Conservation (phyloP, 1,140 invertebrate genomes). For the Scaptodrosophila lebanonensis region DNA sequence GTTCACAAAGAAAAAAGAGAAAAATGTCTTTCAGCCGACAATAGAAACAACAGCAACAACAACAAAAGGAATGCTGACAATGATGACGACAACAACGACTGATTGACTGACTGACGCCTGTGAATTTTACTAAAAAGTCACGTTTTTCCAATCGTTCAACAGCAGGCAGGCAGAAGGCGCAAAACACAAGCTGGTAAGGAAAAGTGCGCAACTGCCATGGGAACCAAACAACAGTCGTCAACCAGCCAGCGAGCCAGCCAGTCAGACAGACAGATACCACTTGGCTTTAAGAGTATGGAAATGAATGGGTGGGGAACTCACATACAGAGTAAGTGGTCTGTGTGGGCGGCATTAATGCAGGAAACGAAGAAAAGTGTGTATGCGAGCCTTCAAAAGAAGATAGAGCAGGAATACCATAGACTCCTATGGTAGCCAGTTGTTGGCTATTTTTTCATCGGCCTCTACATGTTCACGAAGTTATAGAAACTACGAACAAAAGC, state of each 20-base stretch:
- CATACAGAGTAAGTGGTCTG: not conserved
- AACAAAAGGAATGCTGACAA: slow-evolving; percentile 20
- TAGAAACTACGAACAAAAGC: no score
- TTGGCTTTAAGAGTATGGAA: slow-evolving; percentile 7
- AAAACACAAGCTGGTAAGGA: slow-evolving; percentile 5
- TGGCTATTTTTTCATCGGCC: no score
- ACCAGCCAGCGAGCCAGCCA: no score
- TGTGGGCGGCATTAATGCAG: no score
- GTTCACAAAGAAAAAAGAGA: slow-evolving; percentile 15
- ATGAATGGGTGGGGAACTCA: slow-evolving; percentile 22
- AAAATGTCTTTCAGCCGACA: slow-evolving; percentile 17
- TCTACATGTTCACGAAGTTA: no score
- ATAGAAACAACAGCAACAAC: slow-evolving; percentile 15
- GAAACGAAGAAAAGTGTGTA: no score
- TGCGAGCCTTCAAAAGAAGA: no score
- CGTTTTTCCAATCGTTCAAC: slow-evolving; percentile 29
- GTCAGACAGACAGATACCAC: slow-evolving; percentile 5
- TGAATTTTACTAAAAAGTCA: slow-evolving; percentile 60
- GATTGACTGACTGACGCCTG: slow-evolving; percentile 59
- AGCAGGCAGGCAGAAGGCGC: slow-evolving; percentile 1
- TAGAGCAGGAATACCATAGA: no score
- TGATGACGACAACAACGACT: slow-evolving; percentile 26
- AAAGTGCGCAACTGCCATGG: slow-evolving; percentile 38
- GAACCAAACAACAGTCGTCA: no score
- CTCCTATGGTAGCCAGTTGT: no score